Evolutionary conservation across 23 tunicate genomes (phyloP), one percentile per base, ranked within the genome.

Genomic region (Trididemnum clinides): DNA sequence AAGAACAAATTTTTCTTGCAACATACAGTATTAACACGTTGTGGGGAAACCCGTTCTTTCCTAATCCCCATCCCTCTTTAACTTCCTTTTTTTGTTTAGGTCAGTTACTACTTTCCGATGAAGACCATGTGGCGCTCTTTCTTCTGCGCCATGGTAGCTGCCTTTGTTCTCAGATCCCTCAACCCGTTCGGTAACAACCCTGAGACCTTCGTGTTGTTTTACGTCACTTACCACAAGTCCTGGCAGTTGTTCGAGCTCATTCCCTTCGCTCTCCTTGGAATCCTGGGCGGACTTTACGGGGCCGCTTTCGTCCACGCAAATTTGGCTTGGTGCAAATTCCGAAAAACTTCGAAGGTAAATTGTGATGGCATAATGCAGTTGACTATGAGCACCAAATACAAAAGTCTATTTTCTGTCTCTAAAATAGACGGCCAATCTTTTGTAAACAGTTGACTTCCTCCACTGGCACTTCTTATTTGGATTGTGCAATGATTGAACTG

Each of bases 81-180:
- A n/a, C n/a, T 44, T 44, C 10, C 21, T 62, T 6, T 21, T 28
- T 35, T 36, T 23, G 26, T 54, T 28, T 37, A 88, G 92, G 92
- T 88, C 34, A 85, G 91, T 34, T 97, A 97, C 72, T 97, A 97
- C 37, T 97, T 97, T 64, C 99, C 99, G 19, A 79, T 92, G 82
- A 97, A 97, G 66, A 97, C 99, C 20, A 34, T 97, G 33, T 97
- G 91, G 91, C 58, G 99, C 29, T 92, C 97, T n/a, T 97, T 97
- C 77, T 97, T 97, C 58, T 93, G 95, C 31, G 99, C 99, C 0
- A 72, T 97, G 50, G 91, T 77, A 31, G 99, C 99, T 0, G 99
- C 99, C 34, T 97, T 97, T 83, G 82, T 92, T 29, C 84, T 97
- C 0, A 88, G 99, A 18, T 92, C 99, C 4, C 76, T 97, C 33